Percentiles rank a stretch among this genome's conserved stretches.
Conservation (phyloP, 2,888 invertebrate species). For the Lumbricus terrestris region DNA sequence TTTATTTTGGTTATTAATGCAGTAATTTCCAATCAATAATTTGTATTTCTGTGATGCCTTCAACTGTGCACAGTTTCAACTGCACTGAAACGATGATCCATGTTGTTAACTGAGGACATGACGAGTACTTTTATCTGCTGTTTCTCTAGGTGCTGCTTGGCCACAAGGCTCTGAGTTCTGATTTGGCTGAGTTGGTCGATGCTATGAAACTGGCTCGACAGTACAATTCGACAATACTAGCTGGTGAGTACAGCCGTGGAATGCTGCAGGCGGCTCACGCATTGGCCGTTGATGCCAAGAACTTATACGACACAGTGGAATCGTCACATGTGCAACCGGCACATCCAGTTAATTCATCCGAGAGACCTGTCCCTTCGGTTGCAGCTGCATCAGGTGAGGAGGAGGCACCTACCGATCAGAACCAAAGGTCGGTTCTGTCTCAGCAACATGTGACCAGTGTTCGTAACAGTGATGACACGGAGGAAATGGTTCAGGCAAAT, state of each 20-base stretch:
- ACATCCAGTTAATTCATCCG: background rate
- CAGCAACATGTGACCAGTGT: background rate
- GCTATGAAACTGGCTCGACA: slow-evolving; percentile 91
- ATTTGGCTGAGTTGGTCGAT: slow-evolving; percentile 88
- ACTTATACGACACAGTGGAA: slow-evolving; percentile 90
- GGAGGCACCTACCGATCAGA: background rate
- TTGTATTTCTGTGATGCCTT: background rate
- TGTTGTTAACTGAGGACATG: background rate
- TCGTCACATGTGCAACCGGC: slow-evolving; percentile 67
- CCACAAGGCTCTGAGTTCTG: slow-evolving; percentile 91
- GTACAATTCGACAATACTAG: slow-evolving; percentile 84
- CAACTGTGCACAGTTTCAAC: background rate
- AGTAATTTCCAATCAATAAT: background rate
- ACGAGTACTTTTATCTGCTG: background rate
- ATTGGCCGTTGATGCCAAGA: slow-evolving; percentile 94
- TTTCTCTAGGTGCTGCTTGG: slow-evolving; percentile 61
- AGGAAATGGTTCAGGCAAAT: background rate
- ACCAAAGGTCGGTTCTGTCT: background rate
- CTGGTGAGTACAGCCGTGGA: slow-evolving; percentile 86
- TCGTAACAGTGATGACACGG: background rate
- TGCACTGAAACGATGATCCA: background rate
- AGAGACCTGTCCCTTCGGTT: background rate
- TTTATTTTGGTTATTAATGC: background rate
- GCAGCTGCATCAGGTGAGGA: background rate
- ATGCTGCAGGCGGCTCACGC: slow-evolving; percentile 94